Conservation (phyloP, 2,113 vertebrate genomes). For the Camelus dromedarius region DNA sequence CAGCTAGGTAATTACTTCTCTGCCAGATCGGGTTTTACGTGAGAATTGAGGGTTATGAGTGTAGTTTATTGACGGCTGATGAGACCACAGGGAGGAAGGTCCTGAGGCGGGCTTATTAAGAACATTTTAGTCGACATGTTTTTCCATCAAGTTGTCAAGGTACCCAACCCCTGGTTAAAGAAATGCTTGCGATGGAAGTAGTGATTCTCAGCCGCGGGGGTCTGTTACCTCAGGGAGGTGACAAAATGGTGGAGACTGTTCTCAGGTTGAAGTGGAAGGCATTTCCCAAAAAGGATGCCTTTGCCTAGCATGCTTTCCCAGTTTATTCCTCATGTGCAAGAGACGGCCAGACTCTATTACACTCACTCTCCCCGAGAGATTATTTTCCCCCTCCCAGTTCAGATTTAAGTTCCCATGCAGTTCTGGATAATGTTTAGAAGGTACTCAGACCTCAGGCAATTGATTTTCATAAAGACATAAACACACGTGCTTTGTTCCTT, state of each 20-base stretch:
- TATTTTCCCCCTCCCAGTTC: not conserved
- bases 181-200: conserved; percentile 61
- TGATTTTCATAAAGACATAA: not conserved
- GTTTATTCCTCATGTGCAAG: not conserved
- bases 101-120: conserved; percentile 70
- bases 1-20: conserved; percentile 77
- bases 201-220: not conserved
- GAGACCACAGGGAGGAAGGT: conserved; percentile 69
- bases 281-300: conserved; percentile 27
- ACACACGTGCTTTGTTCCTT: not conserved
- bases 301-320: not conserved
- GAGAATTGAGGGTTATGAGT: conserved; percentile 63
- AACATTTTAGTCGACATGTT: conserved; percentile 65
- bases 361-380: not conserved
- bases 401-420: not conserved
- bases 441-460: not conserved
- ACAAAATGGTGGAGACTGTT: conserved; percentile 20
- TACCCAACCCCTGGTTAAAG: conserved; percentile 56
- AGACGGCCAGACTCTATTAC: not conserved
- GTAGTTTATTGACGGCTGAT: conserved; percentile 72
- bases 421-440: not conserved
- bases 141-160: conserved; percentile 76
- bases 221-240: conserved; percentile 63
- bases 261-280: not conserved
- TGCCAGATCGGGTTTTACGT: conserved; percentile 75